Evolutionary conservation across 1,140 invertebrate species (phyloP).

Genomic region (Pseudomyrmex cubaensis): DNA sequence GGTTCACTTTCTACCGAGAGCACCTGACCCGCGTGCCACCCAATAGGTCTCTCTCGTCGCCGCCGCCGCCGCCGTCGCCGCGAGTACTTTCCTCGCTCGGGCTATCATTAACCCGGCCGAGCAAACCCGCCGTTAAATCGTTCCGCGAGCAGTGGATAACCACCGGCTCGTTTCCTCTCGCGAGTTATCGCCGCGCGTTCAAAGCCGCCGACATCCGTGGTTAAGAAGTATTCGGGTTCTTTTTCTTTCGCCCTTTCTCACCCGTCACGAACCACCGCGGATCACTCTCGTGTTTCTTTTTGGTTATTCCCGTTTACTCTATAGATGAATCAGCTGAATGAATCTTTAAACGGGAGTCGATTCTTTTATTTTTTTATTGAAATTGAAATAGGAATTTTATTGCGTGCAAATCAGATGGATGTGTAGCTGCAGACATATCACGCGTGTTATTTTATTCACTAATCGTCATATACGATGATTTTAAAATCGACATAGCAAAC

Average conservation of each 20-base stretch:
- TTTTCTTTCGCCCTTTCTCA: conserved; percentile 15
- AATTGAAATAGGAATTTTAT: background rate
- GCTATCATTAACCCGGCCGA: conserved; percentile 73
- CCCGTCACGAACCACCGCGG: conserved; percentile 10
- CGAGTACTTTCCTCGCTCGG: conserved; percentile 77
- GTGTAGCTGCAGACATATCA: conserved; percentile 8
- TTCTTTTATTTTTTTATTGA: background rate
- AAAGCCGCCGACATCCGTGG: conserved; percentile 66
- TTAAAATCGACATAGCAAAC: too few relatives aligned
- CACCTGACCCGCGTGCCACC: conserved; percentile 70
- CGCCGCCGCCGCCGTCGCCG: conserved; percentile 31
- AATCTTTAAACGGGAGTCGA: background rate
- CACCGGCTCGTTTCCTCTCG: conserved; percentile 60
- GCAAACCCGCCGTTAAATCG: conserved; percentile 72
- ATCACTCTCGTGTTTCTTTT: conserved; percentile 24
- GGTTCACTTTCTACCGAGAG: conserved; percentile 79
- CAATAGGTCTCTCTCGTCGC: conserved; percentile 61
- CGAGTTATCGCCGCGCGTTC: conserved; percentile 63
- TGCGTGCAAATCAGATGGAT: background rate
- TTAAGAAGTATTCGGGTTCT: conserved; percentile 62
- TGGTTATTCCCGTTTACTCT: conserved; percentile 14
- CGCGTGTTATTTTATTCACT: background rate
- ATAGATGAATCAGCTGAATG: background rate
- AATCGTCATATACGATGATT: too few relatives aligned
- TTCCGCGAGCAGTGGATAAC: conserved; percentile 57